Conservation (phyloP, 1,140 invertebrate genomes). For the Geopemphigus sp. region DNA sequence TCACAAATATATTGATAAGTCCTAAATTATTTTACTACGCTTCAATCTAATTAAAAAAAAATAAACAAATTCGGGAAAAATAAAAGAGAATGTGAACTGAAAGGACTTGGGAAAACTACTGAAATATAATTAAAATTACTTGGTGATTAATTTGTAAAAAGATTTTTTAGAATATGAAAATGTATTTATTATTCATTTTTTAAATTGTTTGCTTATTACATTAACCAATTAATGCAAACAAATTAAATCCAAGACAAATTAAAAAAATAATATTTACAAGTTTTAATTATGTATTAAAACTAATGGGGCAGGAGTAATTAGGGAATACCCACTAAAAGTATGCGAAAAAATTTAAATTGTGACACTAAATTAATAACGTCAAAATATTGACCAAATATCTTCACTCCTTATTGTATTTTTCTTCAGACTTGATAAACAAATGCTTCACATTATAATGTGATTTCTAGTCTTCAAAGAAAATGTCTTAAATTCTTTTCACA, state of each 20-base stretch:
- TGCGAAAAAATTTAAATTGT: conserved; percentile 35
- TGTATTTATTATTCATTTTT: conserved; percentile 28
- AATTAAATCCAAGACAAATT: conserved; percentile 18
- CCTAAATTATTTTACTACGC: too few relatives aligned
- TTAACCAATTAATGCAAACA: conserved; percentile 13
- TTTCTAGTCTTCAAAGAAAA: conserved; percentile 49
- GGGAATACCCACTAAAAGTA: conserved; percentile 24
- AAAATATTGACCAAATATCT: conserved; percentile 31
- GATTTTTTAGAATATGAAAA: conserved; percentile 13
- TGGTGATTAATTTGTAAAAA: background rate
- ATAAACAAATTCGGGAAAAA: too few relatives aligned
- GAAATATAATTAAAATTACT: background rate
- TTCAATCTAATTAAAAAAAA: too few relatives aligned
- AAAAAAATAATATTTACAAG: conserved; percentile 30
- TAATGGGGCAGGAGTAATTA: conserved; percentile 8
- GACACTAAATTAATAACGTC: conserved; percentile 19
- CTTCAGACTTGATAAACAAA: conserved; percentile 38
- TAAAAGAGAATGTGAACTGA: too few relatives aligned
- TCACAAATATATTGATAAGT: too few relatives aligned
- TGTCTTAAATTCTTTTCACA: conserved; percentile 39
- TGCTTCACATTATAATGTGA: conserved; percentile 44
- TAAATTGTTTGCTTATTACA: conserved; percentile 33
- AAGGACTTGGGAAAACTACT: background rate
- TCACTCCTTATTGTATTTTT: conserved; percentile 4
- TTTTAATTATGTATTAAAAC: conserved; percentile 23